phyloP scores from a whole-genome alignment of 2,797 vertebrate genomes.

The Sciurus carolinensis region DNA sequence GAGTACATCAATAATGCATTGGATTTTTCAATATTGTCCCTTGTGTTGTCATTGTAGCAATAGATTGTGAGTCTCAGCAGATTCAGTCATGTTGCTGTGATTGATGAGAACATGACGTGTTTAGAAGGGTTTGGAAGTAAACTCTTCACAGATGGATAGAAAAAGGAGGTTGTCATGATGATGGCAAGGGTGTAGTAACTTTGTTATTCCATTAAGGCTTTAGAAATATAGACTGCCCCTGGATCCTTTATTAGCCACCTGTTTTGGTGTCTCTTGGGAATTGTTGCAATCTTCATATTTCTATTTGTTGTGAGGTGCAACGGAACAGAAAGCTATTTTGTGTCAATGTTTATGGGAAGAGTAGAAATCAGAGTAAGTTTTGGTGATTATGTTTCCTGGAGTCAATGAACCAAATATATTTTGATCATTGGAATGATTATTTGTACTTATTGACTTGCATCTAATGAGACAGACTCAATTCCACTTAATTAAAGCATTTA shows the following conservation, averaged over 20 bases:
- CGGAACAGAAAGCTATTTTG: neutral
- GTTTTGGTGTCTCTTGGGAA: neutral
- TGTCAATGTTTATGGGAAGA: slow-evolving; percentile 45
- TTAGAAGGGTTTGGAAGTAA: slow-evolving; percentile 28
- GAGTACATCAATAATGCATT: slow-evolving; percentile 28
- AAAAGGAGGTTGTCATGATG: neutral
- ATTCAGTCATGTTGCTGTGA: neutral
- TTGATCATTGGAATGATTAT: neutral
- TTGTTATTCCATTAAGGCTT: neutral
- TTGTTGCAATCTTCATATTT: slow-evolving; percentile 10
- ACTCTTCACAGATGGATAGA: neutral
- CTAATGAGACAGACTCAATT: neutral
- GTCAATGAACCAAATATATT: neutral
- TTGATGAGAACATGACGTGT: neutral
- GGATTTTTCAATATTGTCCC: slow-evolving; percentile 15
- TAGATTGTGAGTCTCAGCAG: neutral
- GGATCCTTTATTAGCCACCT: neutral
- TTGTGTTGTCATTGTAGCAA: slow-evolving; percentile 20
- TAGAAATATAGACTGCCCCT: neutral
- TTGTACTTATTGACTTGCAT: slow-evolving; percentile 45
- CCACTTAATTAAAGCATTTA: neutral
- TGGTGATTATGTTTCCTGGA: slow-evolving; percentile 11
- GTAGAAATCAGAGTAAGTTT: slow-evolving; percentile 21
- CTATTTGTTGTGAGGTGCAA: neutral
- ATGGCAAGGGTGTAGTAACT: neutral